Evolutionary conservation across 2,797 vertebrate genomes (phyloP), one percentile per base, ranked within the genome.

Genomic region (Chanos chanos): DNA sequence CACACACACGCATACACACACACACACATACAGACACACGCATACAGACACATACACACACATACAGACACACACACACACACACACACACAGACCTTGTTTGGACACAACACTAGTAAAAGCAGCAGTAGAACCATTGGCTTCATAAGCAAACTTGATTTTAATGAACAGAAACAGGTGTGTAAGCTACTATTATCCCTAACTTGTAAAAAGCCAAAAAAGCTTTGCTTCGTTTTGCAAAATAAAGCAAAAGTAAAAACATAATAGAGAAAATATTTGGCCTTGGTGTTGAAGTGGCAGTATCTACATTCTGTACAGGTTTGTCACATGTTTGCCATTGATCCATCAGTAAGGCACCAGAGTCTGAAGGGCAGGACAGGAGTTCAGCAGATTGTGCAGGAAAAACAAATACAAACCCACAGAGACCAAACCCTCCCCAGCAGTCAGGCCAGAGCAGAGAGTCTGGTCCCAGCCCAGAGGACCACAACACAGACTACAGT

Each of bases 91-190:
- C n/a, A n/a, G n/a, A n/a, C n/a, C n/a, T n/a, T n/a, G n/a, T n/a
- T n/a, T n/a, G n/a, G n/a, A n/a, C n/a, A n/a, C n/a, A n/a, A n/a
- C n/a, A n/a, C n/a, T n/a, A 45, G 69, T 49, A 63, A 68, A 66
- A 47, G 8, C 53, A 48, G 8, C 30, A 16, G 64, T 61, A 66
- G 41, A 67, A 27, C 10, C 31, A 3, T 18, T n/a, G n/a, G 27
- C 40, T 82, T 84, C 82, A 83, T 90, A 85, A 88, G 86, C 84
- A 91, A 92, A 88, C 89, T 83, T 78, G 79, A 84, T 83, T 93
- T 92, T 92, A 92, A 90, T 92, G 85, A 92, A 91, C 89, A 89
- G 86, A 88, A 92, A 91, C 86, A 86, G 87, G 88, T 92, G 92
- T 90, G 91, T 87, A 86, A 86, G 84, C 87, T 90, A 89, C 83